Conservation (phyloP, 2,113 vertebrate species). For the Spilogale gracilis region DNA sequence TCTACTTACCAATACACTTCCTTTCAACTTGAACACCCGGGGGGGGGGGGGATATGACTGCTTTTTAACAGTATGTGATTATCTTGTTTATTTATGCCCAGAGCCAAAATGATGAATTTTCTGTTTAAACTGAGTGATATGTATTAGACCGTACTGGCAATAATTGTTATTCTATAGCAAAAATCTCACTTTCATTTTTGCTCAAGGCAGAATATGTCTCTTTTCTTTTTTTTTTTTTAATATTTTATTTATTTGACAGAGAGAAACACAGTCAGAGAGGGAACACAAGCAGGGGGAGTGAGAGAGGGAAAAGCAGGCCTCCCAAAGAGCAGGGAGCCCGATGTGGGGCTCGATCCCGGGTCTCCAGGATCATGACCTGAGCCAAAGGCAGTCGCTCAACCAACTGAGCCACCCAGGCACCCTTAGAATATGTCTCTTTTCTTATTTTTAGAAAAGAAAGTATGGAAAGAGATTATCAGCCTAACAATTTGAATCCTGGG, state of each 20-base stretch:
- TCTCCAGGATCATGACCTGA: no score
- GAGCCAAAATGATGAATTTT: neutral
- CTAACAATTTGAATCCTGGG: constrained; percentile 40
- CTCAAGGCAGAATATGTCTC: neutral
- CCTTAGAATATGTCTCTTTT: neutral
- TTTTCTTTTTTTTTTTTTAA: neutral
- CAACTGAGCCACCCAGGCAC: no score
- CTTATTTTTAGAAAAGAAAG: neutral
- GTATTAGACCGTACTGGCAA: constrained; percentile 21
- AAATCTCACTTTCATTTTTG: constrained; percentile 51
- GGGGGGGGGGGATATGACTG: neutral
- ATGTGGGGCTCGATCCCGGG: no score
- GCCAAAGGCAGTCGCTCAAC: no score
- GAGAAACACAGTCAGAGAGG: no score
- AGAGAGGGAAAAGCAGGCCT: no score
- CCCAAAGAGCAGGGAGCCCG: no score
- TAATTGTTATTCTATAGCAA: constrained; percentile 19
- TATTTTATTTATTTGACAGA: no score
- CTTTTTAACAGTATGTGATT: constrained; percentile 19
- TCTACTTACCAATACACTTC: neutral
- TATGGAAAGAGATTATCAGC: neutral
- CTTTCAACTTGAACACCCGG: neutral
- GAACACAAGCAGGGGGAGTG: no score
- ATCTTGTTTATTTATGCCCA: constrained; percentile 44
- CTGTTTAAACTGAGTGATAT: constrained; percentile 27